A percentile compares a stretch with the other conserved stretches of the same genome.
These are phyloP conservation scores for Papilio glaucus DNA, from an alignment of 1,140 invertebrate genomes.

Conservation along the genomic window DNA sequence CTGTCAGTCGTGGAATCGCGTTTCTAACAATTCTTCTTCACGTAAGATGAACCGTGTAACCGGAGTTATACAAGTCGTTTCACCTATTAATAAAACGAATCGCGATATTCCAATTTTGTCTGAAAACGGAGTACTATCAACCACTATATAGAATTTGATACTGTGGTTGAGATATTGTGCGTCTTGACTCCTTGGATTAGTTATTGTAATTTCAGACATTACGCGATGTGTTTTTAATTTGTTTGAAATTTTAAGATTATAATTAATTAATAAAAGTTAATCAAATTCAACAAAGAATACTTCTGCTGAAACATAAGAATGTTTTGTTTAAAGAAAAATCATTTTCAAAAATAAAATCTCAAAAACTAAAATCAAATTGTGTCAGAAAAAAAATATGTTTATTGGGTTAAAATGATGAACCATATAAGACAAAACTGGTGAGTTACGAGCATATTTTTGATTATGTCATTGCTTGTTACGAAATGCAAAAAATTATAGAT, in stretches of 20 bases:
- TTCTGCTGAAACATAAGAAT: too few species aligned
- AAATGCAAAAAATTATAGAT: too few species aligned
- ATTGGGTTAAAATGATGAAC: too few species aligned
- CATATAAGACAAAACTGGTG: too few species aligned
- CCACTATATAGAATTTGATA: slow-evolving; percentile 47
- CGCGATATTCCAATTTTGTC: slow-evolving; percentile 61
- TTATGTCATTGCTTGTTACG: too few species aligned
- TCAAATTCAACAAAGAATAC: too few species aligned
- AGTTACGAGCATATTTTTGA: too few species aligned
- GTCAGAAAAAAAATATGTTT: too few species aligned
- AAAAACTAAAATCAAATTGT: too few species aligned
- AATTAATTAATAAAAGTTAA: background rate
- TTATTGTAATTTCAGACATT: background rate
- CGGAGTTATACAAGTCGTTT: slow-evolving; percentile 58
- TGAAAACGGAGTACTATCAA: slow-evolving; percentile 52
- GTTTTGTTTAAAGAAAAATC: too few species aligned
- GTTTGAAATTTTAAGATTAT: too few species aligned
- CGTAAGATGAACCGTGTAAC: slow-evolving; percentile 64
- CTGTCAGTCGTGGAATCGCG: slow-evolving; percentile 68
- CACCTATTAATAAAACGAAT: slow-evolving; percentile 69
- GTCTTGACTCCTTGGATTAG: background rate
- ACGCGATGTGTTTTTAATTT: background rate
- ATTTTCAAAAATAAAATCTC: too few species aligned
- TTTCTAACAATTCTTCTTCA: slow-evolving; percentile 70
- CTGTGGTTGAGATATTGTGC: slow-evolving; percentile 17